Conservation (phyloP, 2,113 vertebrate genomes). For the Lamprologus ornatipinnis region DNA sequence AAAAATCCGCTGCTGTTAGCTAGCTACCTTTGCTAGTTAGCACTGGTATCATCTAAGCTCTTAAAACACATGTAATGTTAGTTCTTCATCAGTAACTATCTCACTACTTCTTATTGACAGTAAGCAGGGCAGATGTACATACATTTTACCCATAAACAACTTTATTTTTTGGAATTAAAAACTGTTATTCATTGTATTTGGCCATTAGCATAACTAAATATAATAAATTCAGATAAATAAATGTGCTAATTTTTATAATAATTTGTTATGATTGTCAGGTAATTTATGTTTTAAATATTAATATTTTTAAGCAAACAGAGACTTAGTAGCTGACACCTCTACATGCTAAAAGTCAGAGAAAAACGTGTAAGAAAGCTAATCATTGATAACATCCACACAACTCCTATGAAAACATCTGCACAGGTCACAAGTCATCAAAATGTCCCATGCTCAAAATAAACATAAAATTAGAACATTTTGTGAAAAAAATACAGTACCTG, state of each 20-base stretch:
- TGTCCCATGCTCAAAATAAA: neutral
- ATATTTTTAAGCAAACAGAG: neutral
- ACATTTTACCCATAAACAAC: neutral
- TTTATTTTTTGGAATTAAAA: neutral
- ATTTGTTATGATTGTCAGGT: neutral
- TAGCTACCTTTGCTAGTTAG: neutral
- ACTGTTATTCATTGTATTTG: neutral
- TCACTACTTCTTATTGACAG: neutral
- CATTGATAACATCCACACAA: neutral
- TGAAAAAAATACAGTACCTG: neutral
- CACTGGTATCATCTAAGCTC: neutral
- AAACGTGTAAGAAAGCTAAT: neutral
- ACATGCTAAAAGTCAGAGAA: neutral
- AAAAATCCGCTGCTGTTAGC: neutral
- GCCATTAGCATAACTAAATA: neutral
- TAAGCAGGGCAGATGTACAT: neutral
- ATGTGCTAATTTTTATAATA: neutral
- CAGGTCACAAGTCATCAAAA: neutral
- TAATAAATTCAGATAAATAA: neutral
- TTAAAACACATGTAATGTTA: neutral
- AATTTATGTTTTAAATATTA: neutral
- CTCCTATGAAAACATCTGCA: neutral
- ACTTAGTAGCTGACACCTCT: neutral
- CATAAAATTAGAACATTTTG: neutral
- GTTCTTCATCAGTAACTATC: neutral